These are phyloP conservation scores for Epinotia bilunana DNA, from an alignment of 2,888 invertebrate species.

Conservation along the genomic window DNA sequence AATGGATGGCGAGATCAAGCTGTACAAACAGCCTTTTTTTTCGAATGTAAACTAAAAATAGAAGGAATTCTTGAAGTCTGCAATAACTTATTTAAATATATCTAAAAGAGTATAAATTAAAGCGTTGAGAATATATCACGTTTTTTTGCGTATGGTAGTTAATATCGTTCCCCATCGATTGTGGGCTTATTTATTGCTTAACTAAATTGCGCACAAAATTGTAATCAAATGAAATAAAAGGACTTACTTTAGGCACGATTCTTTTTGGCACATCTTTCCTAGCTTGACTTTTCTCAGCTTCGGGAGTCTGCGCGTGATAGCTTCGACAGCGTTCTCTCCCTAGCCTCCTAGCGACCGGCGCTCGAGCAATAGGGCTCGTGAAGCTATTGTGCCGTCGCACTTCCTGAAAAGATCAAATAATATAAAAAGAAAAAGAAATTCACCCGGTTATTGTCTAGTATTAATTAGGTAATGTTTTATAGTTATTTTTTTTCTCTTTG, in stretches of 20 bases:
- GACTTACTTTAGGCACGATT: constrained; percentile 63
- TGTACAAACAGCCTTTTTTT: no score
- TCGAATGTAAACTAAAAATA: no score
- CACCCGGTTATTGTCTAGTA: no score
- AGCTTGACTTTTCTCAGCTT: constrained; percentile 51
- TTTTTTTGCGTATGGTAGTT: no score
- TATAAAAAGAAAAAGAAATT: no score
- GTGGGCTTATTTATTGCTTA: neutral
- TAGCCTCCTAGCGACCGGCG: constrained; percentile 62
- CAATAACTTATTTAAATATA: no score
- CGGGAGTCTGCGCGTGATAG: constrained; percentile 64
- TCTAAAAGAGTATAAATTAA: no score
- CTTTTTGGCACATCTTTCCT: constrained; percentile 33
- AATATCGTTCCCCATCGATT: neutral
- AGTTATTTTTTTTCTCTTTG: no score
- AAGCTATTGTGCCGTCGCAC: constrained; percentile 73
- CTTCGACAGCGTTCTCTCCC: constrained; percentile 77
- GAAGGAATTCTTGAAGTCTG: no score
- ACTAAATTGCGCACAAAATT: neutral
- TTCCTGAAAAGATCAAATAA: constrained; percentile 56
- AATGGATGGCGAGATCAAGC: no score
- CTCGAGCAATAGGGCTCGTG: constrained; percentile 64
- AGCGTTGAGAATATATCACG: no score
- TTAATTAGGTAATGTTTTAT: no score
- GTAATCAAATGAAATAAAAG: neutral